Conservation (phyloP, 2,113 vertebrate genomes). For the Camelus bactrianus region DNA sequence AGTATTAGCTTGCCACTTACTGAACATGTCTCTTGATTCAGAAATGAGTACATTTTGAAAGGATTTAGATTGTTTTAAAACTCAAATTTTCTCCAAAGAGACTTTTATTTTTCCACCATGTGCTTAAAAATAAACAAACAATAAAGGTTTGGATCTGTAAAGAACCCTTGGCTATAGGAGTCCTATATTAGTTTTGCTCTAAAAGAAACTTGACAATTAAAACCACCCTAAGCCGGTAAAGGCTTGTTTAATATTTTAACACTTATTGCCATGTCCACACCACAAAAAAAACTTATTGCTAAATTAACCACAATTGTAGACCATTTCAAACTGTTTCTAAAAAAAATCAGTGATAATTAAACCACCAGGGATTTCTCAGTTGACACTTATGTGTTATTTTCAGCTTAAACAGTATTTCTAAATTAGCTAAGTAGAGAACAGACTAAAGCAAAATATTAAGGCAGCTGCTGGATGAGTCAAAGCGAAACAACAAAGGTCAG, state of each 20-base stretch:
- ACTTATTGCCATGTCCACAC: slow-evolving; percentile 27
- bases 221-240: not conserved
- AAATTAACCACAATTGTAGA: slow-evolving; percentile 71
- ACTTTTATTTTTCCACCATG: not conserved
- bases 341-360: slow-evolving; percentile 77
- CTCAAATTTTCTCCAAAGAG: slow-evolving; percentile 36
- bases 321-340: slow-evolving; percentile 59
- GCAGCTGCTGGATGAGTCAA: not conserved
- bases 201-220: slow-evolving; percentile 50
- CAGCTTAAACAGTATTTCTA: slow-evolving; percentile 72
- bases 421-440: slow-evolving; percentile 64
- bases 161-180: not conserved
- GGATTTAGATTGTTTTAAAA: not conserved
- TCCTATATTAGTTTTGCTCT: not conserved
- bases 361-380: slow-evolving; percentile 69
- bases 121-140: slow-evolving; percentile 28
- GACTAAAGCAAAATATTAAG: slow-evolving; percentile 64
- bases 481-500: slow-evolving; percentile 41
- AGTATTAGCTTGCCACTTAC: slow-evolving; percentile 38
- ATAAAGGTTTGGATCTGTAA: not conserved
- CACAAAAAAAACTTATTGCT: slow-evolving; percentile 65
- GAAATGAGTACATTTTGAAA: slow-evolving; percentile 35
- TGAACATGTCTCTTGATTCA: slow-evolving; percentile 18
- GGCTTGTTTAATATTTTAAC: slow-evolving; percentile 67
- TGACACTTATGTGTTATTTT: slow-evolving; percentile 60